Evolutionary conservation across 1,140 invertebrate genomes (phyloP).

Genomic region (Chironomus striatipennis): DNA sequence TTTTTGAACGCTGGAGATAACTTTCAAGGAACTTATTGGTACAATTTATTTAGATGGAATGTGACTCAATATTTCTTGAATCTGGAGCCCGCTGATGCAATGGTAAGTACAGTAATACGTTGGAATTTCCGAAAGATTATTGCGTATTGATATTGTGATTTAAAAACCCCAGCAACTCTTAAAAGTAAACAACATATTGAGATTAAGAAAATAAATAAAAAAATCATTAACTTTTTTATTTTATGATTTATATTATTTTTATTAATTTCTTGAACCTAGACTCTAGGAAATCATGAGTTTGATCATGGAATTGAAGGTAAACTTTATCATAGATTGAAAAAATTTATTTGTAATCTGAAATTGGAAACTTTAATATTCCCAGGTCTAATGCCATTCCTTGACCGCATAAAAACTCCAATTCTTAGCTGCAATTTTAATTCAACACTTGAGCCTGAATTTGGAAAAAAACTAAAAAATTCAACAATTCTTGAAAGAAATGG

Average conservation of each 20-base stretch:
- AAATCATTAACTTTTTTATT: not conserved
- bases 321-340: no score
- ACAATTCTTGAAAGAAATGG: slow-evolving; percentile 48
- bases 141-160: no score
- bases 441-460: slow-evolving; percentile 56
- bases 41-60: slow-evolving; percentile 57
- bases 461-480: slow-evolving; percentile 52
- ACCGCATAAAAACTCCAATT: slow-evolving; percentile 52
- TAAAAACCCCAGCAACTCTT: slow-evolving; percentile 30
- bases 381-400: slow-evolving; percentile 59
- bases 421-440: slow-evolving; percentile 69
- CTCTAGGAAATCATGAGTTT: slow-evolving; percentile 85
- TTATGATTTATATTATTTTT: slow-evolving; percentile 25
- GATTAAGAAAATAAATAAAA: no score
- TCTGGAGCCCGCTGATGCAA: slow-evolving; percentile 57
- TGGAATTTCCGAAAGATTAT: no score
- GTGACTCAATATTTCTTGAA: slow-evolving; percentile 62
- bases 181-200: not conserved
- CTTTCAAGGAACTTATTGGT: slow-evolving; percentile 72
- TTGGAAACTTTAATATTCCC: no score
- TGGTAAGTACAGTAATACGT: no score
- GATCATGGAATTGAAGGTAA: slow-evolving; percentile 63
- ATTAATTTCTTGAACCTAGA: slow-evolving; percentile 39
- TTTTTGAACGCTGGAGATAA: slow-evolving; percentile 67
- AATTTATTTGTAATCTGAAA: no score